Evolutionary conservation across 2,797 vertebrate genomes (phyloP).

Genomic region (Rhinichthys osculus): DNA sequence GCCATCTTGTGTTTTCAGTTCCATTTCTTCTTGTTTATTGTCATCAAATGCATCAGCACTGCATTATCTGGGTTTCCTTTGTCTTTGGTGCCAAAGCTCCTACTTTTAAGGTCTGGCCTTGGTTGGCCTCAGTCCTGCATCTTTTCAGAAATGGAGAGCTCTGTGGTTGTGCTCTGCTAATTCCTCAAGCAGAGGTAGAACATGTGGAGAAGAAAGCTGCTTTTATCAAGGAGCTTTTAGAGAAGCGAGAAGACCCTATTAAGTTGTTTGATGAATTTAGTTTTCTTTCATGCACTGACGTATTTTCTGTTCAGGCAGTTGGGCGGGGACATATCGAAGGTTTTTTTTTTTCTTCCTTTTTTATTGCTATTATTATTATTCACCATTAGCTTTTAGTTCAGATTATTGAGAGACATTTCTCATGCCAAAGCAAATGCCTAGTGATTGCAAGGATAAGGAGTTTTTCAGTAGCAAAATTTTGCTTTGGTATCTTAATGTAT

Average conservation of each 20-base stretch:
- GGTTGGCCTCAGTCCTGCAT: constrained; percentile 2
- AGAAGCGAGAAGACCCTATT: neutral
- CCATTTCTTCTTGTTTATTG: neutral
- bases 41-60: neutral
- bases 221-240: constrained; percentile 28
- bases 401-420: constrained; percentile 2
- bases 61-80: neutral
- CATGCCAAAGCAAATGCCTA: neutral
- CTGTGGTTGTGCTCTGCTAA: neutral
- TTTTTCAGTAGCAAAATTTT: neutral
- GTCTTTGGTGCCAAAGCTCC: neutral
- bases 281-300: neutral
- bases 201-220: constrained; percentile 2
- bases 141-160: constrained; percentile 17
- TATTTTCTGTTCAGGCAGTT: neutral
- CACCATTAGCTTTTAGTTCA: neutral
- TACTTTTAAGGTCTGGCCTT: constrained; percentile 27
- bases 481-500: neutral
- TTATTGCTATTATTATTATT: neutral
- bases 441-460: neutral
- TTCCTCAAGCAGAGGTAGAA: neutral
- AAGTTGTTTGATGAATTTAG: neutral
- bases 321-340: too few species aligned
- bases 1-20: neutral
- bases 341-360: neutral